Evolutionary conservation across 1,140 invertebrate genomes (phyloP).

Genomic region (Leptopilina clavipes): DNA sequence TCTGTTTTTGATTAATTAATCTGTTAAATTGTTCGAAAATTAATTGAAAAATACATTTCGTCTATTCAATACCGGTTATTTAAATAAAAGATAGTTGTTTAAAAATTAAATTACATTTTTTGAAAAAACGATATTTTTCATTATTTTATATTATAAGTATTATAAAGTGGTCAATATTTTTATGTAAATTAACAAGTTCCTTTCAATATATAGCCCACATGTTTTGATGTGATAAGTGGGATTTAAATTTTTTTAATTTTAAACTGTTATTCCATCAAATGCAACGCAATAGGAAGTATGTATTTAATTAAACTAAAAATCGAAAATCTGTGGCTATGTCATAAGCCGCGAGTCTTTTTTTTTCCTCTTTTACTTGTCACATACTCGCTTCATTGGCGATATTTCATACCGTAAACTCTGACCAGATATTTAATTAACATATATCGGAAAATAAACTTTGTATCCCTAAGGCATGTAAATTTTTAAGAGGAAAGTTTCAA

Average conservation of each 20-base stretch:
- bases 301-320: constrained; percentile 64
- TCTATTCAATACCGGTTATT: constrained; percentile 3
- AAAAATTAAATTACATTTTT: too few relatives aligned
- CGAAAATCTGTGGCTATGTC: constrained; percentile 56
- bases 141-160: background rate
- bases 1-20: background rate
- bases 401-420: constrained; percentile 50
- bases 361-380: constrained; percentile 49
- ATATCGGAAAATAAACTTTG: constrained; percentile 57
- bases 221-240: background rate
- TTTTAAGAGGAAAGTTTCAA: too few relatives aligned
- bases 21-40: background rate
- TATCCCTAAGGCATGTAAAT: constrained; percentile 38
- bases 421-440: constrained; percentile 60
- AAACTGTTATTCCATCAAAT: background rate
- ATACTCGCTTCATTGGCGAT: constrained; percentile 49
- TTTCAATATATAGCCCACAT: too few relatives aligned
- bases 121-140: background rate
- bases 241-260: background rate
- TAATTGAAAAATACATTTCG: background rate
- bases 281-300: constrained; percentile 55
- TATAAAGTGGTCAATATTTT: background rate
- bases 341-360: constrained; percentile 53
- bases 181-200: too few relatives aligned
- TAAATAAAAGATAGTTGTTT: background rate